Evolutionary conservation across 37 sponge, comb jelly and placozoan species (phyloP).

Genomic region (Halichondria panicea): DNA sequence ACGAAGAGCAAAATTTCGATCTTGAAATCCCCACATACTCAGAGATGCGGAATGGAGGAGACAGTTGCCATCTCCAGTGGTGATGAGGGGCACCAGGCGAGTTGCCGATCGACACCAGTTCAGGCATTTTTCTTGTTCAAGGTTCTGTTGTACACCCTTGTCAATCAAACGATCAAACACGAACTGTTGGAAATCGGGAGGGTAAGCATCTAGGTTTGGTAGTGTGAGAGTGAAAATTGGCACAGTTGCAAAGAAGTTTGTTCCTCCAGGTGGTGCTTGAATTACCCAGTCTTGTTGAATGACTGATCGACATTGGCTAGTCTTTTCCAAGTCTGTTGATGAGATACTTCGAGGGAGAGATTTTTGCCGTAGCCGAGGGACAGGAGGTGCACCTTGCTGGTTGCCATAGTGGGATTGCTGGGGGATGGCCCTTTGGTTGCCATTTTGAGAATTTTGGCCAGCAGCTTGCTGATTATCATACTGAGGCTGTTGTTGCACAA

Average conservation of each 20-base stretch:
- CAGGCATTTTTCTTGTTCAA: constrained; percentile 42
- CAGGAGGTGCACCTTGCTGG: too few species aligned
- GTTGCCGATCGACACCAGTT: constrained; percentile 52
- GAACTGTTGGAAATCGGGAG: constrained; percentile 38
- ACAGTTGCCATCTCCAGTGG: constrained; percentile 80
- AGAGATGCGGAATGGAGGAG: constrained; percentile 88
- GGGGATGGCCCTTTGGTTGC: too few species aligned
- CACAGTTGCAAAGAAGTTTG: constrained; percentile 25
- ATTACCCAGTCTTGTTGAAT: constrained; percentile 31
- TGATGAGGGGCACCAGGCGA: constrained; percentile 44
- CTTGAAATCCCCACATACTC: constrained; percentile 88
- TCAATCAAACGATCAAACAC: constrained; percentile 37
- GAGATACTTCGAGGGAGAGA: constrained; percentile 47
- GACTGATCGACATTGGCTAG: constrained; percentile 2
- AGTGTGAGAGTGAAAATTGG: constrained; percentile 54
- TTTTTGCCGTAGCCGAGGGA: too few species aligned
- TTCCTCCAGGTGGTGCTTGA: constrained; percentile 16
- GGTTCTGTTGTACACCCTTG: neutral
- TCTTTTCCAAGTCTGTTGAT: constrained; percentile 33
- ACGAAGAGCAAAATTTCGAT: constrained; percentile 60
- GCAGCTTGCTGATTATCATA: too few species aligned
- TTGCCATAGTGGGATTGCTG: too few species aligned
- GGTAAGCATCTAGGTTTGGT: constrained; percentile 29
- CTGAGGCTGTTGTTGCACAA: too few species aligned
- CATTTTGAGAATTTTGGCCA: too few species aligned